Percentiles rank a stretch among this genome's conserved stretches.
Evolutionary conservation across 2,888 invertebrate genomes (phyloP).

Genomic region (Meghimatium bilineatum): DNA sequence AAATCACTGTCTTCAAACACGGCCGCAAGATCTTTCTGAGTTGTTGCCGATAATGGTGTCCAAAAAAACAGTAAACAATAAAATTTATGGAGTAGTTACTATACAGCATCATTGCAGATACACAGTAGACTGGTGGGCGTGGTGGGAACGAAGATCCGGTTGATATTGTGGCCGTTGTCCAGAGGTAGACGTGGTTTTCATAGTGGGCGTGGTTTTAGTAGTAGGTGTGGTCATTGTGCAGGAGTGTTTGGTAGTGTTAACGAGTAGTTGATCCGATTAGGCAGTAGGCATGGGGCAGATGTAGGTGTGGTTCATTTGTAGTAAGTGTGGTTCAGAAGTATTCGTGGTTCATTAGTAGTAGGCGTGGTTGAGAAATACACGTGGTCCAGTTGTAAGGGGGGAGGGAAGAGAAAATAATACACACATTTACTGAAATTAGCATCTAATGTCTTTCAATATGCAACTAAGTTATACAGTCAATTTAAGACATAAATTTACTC

Average conservation of each 20-base stretch:
- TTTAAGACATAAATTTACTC: too few species aligned
- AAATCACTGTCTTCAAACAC: neutral
- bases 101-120: conserved; percentile 30
- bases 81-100: conserved; percentile 40
- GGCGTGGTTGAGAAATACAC: neutral
- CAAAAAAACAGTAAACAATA: conserved; percentile 40
- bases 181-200: neutral
- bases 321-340: too few species aligned
- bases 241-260: neutral
- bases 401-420: too few species aligned
- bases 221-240: neutral
- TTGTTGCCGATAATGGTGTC: conserved; percentile 31
- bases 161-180: neutral
- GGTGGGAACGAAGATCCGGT: too few species aligned
- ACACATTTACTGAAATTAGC: too few species aligned
- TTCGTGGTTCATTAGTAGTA: neutral
- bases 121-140: conserved; percentile 15
- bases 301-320: neutral
- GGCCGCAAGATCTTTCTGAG: conserved; percentile 5
- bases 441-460: too few species aligned
- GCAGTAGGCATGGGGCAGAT: neutral
- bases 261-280: neutral
- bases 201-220: neutral
- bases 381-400: neutral
- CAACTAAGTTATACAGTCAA: too few species aligned